These are phyloP conservation scores for Neoaliturus tenellus DNA, from an alignment of 2,888 invertebrate species.

Conservation along the genomic window DNA sequence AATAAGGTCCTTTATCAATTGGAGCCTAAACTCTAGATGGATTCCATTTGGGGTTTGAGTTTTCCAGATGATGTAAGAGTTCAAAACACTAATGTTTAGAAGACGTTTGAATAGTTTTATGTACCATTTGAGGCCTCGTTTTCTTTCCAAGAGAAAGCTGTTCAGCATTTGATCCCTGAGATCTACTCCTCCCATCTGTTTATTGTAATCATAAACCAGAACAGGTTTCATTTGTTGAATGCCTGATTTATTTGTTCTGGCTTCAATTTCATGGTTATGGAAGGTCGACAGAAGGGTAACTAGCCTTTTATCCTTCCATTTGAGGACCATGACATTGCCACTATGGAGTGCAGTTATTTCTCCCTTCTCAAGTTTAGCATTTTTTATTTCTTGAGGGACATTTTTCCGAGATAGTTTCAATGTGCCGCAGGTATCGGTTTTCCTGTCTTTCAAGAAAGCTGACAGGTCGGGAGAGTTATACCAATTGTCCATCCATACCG, in stretches of 20 bases:
- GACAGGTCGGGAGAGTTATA: slow-evolving; percentile 43
- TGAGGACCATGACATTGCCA: neutral
- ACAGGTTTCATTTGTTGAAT: slow-evolving; percentile 27
- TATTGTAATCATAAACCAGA: slow-evolving; percentile 43
- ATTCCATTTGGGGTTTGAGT: neutral
- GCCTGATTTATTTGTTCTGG: slow-evolving; percentile 14
- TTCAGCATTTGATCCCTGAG: slow-evolving; percentile 35
- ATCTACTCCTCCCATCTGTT: slow-evolving; percentile 41
- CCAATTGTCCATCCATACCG: slow-evolving; percentile 5
- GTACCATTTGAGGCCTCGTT: slow-evolving; percentile 30
- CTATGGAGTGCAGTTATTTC: slow-evolving; percentile 20
- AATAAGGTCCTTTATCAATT: neutral
- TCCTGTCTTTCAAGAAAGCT: neutral
- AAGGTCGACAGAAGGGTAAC: slow-evolving; percentile 28
- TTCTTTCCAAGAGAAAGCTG: slow-evolving; percentile 29
- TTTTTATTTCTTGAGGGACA: slow-evolving; percentile 18
- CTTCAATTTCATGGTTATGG: slow-evolving; percentile 2
- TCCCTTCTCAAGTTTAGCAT: neutral
- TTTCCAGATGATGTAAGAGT: slow-evolving; percentile 47
- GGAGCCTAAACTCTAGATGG: neutral
- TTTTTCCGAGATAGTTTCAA: slow-evolving; percentile 1
- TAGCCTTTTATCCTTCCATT: slow-evolving; percentile 23
- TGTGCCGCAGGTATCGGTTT: slow-evolving; percentile 37
- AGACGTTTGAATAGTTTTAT: slow-evolving; percentile 51
- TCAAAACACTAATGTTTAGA: slow-evolving; percentile 41